Percentiles rank a stretch among this genome's conserved stretches.
Conservation (phyloP, 2,797 vertebrate species). For the Eidolon dupreanum region DNA sequence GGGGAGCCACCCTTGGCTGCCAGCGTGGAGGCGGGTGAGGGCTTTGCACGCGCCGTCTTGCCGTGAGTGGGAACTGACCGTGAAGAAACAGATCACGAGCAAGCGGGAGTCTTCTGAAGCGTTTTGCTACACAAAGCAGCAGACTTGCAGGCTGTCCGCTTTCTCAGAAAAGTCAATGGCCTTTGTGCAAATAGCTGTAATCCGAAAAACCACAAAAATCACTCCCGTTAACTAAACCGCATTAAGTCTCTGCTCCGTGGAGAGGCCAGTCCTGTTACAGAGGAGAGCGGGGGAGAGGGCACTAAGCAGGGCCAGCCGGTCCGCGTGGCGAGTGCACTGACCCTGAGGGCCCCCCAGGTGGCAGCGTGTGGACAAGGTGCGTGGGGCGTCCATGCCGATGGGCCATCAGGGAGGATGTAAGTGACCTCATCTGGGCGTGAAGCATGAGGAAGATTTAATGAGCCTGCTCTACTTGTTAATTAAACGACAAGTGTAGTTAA, state of each 20-base stretch:
- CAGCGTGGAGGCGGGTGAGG: not conserved
- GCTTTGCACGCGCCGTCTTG: not conserved
- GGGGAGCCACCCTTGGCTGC: not conserved
- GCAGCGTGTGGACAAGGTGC: rapidly evolving
- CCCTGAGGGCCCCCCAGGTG: not conserved
- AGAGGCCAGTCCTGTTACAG: not conserved
- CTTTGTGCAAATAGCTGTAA: not conserved
- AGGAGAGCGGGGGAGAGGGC: not conserved
- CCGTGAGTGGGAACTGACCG: not conserved
- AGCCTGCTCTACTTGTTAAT: not conserved
- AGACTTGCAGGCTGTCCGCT: not conserved
- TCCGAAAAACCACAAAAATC: not conserved
- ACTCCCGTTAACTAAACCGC: not conserved
- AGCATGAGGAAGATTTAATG: not conserved
- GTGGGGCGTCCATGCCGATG: too few relatives aligned
- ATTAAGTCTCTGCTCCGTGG: not conserved
- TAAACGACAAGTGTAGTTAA: slow-evolving; percentile 64
- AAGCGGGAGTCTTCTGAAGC: not conserved
- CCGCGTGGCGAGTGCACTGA: not conserved
- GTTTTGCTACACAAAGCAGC: not conserved
- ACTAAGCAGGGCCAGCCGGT: not conserved
- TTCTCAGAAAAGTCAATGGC: not conserved
- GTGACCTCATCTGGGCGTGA: not conserved
- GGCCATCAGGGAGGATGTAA: not conserved
- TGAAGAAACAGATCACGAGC: not conserved